Evolutionary conservation across 2,888 invertebrate species (phyloP).

Genomic region (Gisinianus flammeolus): DNA sequence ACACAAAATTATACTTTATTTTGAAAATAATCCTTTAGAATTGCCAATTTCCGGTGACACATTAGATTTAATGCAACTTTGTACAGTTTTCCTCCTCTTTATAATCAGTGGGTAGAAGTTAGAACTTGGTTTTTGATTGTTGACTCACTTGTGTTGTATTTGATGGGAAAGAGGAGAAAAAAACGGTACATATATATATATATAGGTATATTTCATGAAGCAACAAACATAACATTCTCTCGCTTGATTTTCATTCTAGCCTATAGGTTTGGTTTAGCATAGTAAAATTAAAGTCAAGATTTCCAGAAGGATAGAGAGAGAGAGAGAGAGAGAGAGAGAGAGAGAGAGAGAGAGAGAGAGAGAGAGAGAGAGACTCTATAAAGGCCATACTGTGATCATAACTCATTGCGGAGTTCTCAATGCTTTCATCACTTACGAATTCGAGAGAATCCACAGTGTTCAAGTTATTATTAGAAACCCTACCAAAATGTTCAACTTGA

Average conservation of each 20-base stretch:
- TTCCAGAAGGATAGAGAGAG: neutral
- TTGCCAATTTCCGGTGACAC: conserved; percentile 40
- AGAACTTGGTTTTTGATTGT: neutral
- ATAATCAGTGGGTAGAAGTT: neutral
- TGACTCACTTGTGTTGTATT: neutral
- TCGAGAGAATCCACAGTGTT: conserved; percentile 21
- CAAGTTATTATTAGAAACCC: conserved; percentile 35
- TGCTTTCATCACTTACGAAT: conserved; percentile 33
- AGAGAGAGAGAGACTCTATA: conserved; percentile 19
- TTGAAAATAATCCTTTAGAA: conserved; percentile 33
- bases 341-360: neutral
- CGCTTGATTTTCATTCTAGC: neutral
- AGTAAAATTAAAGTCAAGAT: neutral
- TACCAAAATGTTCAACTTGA: conserved; percentile 26
- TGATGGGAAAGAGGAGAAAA: neutral
- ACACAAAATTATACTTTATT: conserved; percentile 30
- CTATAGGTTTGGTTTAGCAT: neutral
- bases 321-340: no score
- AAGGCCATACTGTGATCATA: conserved; percentile 27
- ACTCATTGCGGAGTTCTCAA: conserved; percentile 33
- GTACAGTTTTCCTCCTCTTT: neutral
- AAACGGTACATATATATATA: no score
- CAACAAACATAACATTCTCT: no score
- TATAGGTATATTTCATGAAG: no score
- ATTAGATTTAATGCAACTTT: conserved; percentile 22